Evolutionary conservation across 2,797 vertebrate genomes (phyloP).

Genomic region (Brachyrhaphis roseni): DNA sequence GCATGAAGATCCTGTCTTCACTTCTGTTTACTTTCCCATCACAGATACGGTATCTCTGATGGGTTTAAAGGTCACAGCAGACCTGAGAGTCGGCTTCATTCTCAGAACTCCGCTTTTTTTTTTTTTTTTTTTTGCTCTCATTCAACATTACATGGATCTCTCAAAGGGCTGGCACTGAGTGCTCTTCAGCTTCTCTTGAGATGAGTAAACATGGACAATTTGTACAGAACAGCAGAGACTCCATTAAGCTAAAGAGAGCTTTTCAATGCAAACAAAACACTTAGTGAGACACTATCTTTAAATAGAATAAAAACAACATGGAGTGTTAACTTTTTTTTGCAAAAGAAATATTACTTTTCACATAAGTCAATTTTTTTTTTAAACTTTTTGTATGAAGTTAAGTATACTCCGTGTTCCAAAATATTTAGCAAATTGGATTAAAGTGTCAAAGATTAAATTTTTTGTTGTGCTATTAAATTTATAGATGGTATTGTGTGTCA

Average conservation of each 20-base stretch:
- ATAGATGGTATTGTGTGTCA: too few relatives aligned
- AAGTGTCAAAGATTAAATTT: too few relatives aligned
- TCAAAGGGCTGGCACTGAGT: constrained; percentile 49
- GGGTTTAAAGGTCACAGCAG: constrained; percentile 77
- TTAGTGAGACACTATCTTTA: neutral
- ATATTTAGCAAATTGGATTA: too few relatives aligned
- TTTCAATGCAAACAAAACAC: constrained; percentile 17
- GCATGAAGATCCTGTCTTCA: constrained; percentile 50
- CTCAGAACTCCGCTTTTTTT: constrained; percentile 63
- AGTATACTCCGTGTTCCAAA: too few relatives aligned
- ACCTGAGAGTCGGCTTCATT: constrained; percentile 63
- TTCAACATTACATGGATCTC: constrained; percentile 61
- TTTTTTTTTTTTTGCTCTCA: constrained; percentile 61
- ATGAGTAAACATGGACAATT: constrained; percentile 62
- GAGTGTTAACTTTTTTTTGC: neutral
- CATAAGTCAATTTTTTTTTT: neutral
- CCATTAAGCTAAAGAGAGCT: constrained; percentile 35
- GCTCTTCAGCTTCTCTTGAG: constrained; percentile 41
- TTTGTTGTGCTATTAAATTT: too few relatives aligned
- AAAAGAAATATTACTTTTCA: neutral
- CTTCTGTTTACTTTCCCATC: constrained; percentile 74
- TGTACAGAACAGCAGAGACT: constrained; percentile 49
- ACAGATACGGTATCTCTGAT: constrained; percentile 67
- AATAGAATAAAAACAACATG: neutral
- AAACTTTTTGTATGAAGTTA: neutral